Evolutionary conservation across 2,888 invertebrate species (phyloP), one percentile per base, ranked within the genome.

Genomic region (Argyresthia goedartella): DNA sequence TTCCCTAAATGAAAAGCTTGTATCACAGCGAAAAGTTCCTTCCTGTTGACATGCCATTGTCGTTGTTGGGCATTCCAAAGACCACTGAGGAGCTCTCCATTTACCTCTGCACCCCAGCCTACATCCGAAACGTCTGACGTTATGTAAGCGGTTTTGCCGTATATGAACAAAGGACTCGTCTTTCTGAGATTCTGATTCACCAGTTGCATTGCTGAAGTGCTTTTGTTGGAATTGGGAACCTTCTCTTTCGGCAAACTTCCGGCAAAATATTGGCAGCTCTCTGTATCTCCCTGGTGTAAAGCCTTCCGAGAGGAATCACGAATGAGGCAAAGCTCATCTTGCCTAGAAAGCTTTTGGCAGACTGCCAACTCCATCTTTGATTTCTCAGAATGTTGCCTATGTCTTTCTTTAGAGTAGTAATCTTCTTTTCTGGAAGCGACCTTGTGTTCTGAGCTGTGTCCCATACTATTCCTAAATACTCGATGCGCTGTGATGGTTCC

Each of bases 131-230:
- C n/a, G n/a, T n/a, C n/a, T n/a, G n/a, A n/a, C n/a, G n/a, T n/a
- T n/a, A n/a, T n/a, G n/a, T n/a, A n/a, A n/a, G n/a, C n/a, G n/a
- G n/a, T n/a, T n/a, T n/a, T n/a, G n/a, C n/a, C n/a, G n/a, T n/a
- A n/a, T n/a, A n/a, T n/a, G n/a, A n/a, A n/a, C n/a, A n/a, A n/a
- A n/a, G n/a, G n/a, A n/a, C 56, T n/a, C n/a, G n/a, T 39, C 0
- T 11, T n/a, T 1, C 9, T n/a, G n/a, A n/a, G 1, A 13, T 59
- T 56, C 2, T 51, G 4, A 1, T 34, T 43, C 60, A 61, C 59
- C 59, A 60, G 3, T 0, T 4, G 13, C 51, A 55, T 3, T 61
- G 58, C 0, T 43, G 1, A 0, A 59, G 6, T 1, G 54, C 59
- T 8, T 42, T 34, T 0, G 7, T 1, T 0, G 56, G 44, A 0